Conservation (phyloP, 2,888 invertebrate species). For the Rhagonycha fulva region DNA sequence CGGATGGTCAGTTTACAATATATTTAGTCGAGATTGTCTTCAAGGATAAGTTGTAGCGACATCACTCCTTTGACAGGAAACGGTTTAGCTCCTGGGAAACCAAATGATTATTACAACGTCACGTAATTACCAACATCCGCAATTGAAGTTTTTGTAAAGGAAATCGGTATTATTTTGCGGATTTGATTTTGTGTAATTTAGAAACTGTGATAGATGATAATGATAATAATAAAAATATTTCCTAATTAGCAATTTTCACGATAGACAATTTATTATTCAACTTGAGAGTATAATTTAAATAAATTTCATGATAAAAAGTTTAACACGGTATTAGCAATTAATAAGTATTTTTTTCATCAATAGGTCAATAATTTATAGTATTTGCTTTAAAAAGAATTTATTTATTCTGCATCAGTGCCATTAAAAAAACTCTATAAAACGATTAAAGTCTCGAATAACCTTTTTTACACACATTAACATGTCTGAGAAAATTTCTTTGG, state of each 20-base stretch:
- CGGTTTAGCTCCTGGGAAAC: not conserved
- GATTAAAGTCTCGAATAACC: not conserved
- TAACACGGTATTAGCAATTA: no score
- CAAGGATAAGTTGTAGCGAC: not conserved
- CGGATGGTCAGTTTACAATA: not conserved
- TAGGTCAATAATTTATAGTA: not conserved
- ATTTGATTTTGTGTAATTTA: not conserved
- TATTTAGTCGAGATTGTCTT: not conserved
- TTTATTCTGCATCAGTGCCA: not conserved
- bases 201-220: not conserved
- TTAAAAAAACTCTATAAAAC: not conserved
- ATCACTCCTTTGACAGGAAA: not conserved
- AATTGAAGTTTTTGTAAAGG: not conserved
- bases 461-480: not conserved
- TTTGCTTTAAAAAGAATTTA: not conserved
- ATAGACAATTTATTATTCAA: not conserved
- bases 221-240: not conserved
- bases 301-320: no score
- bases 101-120: conserved; percentile 2
- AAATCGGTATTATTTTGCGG: not conserved
- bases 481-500: not conserved
- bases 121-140: conserved; percentile 2
- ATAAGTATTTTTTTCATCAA: not conserved
- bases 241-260: not conserved
- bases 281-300: no score